These are phyloP conservation scores for Hypomecis atomaria DNA, from an alignment of 2,888 invertebrate genomes.

Conservation along the genomic window DNA sequence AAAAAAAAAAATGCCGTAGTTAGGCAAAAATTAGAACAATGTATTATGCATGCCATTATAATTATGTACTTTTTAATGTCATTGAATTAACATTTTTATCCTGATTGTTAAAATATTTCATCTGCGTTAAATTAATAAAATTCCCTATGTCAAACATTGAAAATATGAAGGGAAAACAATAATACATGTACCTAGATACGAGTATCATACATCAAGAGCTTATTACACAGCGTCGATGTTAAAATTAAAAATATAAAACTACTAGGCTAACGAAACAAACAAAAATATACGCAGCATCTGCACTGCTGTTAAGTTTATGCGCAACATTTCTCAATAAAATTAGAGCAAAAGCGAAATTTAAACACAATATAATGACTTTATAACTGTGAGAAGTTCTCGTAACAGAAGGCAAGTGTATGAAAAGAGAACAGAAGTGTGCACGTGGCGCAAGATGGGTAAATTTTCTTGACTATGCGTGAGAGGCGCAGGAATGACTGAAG, in stretches of 20 bases:
- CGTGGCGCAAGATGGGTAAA: slow-evolving; percentile 68
- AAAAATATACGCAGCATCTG: not conserved
- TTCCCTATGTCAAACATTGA: too few relatives aligned
- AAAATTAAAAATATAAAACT: not conserved
- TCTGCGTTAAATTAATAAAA: too few relatives aligned
- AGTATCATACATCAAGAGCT: too few relatives aligned
- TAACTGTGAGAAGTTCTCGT: slow-evolving; percentile 56
- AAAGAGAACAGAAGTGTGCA: slow-evolving; percentile 47
- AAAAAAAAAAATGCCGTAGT: too few relatives aligned
- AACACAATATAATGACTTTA: slow-evolving; percentile 39
- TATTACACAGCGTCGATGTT: not conserved
- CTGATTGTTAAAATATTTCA: too few relatives aligned
- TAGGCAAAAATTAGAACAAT: too few relatives aligned
- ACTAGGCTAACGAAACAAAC: not conserved
- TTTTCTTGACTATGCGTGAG: slow-evolving; percentile 67
- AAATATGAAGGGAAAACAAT: too few relatives aligned
- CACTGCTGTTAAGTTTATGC: not conserved
- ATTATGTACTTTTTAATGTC: too few relatives aligned
- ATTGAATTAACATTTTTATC: too few relatives aligned
- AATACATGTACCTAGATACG: too few relatives aligned
- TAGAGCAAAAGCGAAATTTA: slow-evolving; percentile 51
- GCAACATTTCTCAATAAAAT: slow-evolving; percentile 33
- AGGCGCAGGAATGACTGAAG: slow-evolving; percentile 50
- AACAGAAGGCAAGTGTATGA: slow-evolving; percentile 55
- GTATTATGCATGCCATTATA: too few relatives aligned